These are phyloP conservation scores for Eulemur rufifrons DNA, from an alignment of 2,113 vertebrate genomes.

Conservation along the genomic window DNA sequence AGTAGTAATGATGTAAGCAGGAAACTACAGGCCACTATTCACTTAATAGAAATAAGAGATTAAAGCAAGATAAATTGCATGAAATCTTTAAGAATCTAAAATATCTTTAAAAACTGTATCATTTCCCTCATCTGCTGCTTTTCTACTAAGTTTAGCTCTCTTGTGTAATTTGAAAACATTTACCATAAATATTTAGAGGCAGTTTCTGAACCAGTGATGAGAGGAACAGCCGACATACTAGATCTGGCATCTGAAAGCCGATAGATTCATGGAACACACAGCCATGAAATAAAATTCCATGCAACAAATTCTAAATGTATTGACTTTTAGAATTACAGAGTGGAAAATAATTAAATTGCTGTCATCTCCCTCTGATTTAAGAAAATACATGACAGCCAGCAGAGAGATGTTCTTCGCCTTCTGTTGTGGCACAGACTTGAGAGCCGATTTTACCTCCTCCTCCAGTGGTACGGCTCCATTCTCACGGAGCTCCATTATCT, in stretches of 20 bases:
- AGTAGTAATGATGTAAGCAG: background rate
- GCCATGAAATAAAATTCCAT: background rate
- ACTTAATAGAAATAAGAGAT: background rate
- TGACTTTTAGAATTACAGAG: background rate
- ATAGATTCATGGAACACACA: background rate
- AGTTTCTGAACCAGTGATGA: background rate
- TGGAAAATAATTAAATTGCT: background rate
- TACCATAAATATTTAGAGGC: background rate
- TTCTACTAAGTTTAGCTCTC: background rate
- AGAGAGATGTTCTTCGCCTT: background rate
- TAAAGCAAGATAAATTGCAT: background rate
- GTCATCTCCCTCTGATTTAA: background rate
- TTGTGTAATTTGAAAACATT: background rate
- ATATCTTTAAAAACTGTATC: background rate
- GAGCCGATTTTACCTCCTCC: accelerated
- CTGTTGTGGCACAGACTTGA: background rate
- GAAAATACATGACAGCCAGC: background rate
- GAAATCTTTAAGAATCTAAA: background rate
- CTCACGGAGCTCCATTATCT: accelerated
- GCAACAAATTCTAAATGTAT: background rate
- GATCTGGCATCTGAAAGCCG: background rate
- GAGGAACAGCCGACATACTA: background rate
- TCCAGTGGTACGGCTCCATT: accelerated
- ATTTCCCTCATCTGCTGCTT: background rate
- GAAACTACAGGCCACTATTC: background rate